Evolutionary conservation across 2,888 invertebrate genomes (phyloP).

Genomic region (Apamea sordens): DNA sequence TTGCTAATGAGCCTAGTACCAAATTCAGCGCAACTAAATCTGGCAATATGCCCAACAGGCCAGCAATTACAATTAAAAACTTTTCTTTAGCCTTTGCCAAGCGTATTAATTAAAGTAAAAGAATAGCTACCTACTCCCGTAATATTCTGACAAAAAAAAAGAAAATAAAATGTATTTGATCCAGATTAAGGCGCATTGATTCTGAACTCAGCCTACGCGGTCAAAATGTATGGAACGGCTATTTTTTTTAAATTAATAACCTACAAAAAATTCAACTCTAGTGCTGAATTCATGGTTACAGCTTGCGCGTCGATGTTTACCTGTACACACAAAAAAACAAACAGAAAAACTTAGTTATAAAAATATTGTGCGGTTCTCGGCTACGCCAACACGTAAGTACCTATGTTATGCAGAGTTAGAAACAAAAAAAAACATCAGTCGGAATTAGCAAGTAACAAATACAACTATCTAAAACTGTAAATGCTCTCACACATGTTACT

Average conservation of each 20-base stretch:
- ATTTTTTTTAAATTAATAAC: too few relatives aligned
- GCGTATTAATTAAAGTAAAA: constrained; percentile 2
- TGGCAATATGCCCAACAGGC: constrained; percentile 35
- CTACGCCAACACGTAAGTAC: neutral
- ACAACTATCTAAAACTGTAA: too few relatives aligned
- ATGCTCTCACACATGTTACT: neutral
- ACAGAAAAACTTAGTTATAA: neutral
- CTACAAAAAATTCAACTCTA: too few relatives aligned
- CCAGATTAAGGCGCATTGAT: too few relatives aligned
- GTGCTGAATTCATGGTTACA: too few relatives aligned
- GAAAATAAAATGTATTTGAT: too few relatives aligned
- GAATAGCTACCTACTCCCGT: neutral
- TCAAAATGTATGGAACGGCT: too few relatives aligned
- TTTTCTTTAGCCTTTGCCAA: constrained; percentile 17
- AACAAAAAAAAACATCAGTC: too few relatives aligned
- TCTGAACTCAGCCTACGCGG: too few relatives aligned
- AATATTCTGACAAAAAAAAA: neutral
- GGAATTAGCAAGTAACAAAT: neutral
- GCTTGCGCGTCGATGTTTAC: too few relatives aligned
- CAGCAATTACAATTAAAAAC: constrained; percentile 24
- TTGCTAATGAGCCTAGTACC: constrained; percentile 20
- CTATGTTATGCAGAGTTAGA: neutral
- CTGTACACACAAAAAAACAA: neutral
- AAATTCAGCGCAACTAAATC: constrained; percentile 19
- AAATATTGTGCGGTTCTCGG: too few relatives aligned